Conservation (phyloP, 2,888 invertebrate genomes). For the Lepidochrysops patricia region DNA sequence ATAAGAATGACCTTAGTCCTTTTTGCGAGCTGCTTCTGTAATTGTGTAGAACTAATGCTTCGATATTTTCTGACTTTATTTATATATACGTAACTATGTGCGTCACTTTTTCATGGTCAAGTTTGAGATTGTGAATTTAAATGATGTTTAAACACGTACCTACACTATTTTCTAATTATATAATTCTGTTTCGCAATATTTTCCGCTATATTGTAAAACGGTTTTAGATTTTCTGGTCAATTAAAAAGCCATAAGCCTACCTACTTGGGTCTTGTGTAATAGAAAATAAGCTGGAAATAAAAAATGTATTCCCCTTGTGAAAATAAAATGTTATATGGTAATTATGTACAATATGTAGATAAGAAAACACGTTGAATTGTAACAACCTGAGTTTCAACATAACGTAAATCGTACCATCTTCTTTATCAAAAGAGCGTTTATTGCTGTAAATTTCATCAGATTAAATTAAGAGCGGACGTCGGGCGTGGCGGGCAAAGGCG, state of each 20-base stretch:
- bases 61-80: conserved; percentile 24
- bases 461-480: neutral
- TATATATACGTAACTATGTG: conserved; percentile 20
- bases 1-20: conserved; percentile 41
- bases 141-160: neutral
- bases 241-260: too few species aligned
- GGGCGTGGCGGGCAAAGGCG: neutral
- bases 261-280: too few species aligned
- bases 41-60: conserved; percentile 34
- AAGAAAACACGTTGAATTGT: too few species aligned
- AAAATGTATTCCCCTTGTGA: too few species aligned
- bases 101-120: conserved; percentile 21
- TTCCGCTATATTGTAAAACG: neutral
- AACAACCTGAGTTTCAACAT: too few species aligned
- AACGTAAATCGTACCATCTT: too few species aligned
- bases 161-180: neutral
- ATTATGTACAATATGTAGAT: too few species aligned
- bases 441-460: neutral
- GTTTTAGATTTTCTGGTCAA: neutral
- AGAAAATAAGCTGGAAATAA: too few species aligned
- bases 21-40: conserved; percentile 46
- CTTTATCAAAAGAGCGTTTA: too few species aligned
- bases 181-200: neutral
- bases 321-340: too few species aligned
- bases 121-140: conserved; percentile 17